Evolutionary conservation across 2,113 vertebrate genomes (phyloP).

Genomic region (Polypterus senegalus): DNA sequence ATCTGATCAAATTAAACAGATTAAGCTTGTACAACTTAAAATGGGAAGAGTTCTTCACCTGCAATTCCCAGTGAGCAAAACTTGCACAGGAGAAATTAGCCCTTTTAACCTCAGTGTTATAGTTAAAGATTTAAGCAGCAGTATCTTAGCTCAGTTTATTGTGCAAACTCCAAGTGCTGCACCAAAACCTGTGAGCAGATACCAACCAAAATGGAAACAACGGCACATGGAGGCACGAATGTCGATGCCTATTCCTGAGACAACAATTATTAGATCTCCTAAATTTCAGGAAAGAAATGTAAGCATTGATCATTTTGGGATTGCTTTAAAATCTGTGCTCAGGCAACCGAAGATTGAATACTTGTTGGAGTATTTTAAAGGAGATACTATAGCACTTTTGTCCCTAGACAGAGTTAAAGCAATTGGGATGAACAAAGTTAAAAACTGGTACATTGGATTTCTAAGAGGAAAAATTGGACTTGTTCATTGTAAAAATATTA

Average conservation of each 20-base stretch:
- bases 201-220: conserved; percentile 33
- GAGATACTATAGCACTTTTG: conserved; percentile 80
- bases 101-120: conserved; percentile 63
- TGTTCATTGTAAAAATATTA: conserved; percentile 84
- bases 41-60: conserved; percentile 53
- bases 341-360: conserved; percentile 78
- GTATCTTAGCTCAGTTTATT: conserved; percentile 48
- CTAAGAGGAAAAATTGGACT: conserved; percentile 74
- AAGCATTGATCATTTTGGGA: conserved; percentile 60
- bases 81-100: conserved; percentile 45
- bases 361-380: conserved; percentile 91
- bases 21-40: conserved; percentile 63
- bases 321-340: conserved; percentile 76
- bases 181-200: conserved; percentile 56
- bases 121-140: conserved; percentile 42
- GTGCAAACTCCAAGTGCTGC: conserved; percentile 64
- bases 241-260: conserved; percentile 45
- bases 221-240: conserved; percentile 40
- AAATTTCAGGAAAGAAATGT: conserved; percentile 64
- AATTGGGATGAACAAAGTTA: conserved; percentile 78
- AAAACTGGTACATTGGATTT: conserved; percentile 89
- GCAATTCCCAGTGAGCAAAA: conserved; percentile 54
- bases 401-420: conserved; percentile 73
- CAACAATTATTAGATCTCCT: conserved; percentile 45
- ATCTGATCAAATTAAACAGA: conserved; percentile 55